phyloP scores from a whole-genome alignment of 2,113 vertebrate genomes.

The Eptesicus fuscus region DNA sequence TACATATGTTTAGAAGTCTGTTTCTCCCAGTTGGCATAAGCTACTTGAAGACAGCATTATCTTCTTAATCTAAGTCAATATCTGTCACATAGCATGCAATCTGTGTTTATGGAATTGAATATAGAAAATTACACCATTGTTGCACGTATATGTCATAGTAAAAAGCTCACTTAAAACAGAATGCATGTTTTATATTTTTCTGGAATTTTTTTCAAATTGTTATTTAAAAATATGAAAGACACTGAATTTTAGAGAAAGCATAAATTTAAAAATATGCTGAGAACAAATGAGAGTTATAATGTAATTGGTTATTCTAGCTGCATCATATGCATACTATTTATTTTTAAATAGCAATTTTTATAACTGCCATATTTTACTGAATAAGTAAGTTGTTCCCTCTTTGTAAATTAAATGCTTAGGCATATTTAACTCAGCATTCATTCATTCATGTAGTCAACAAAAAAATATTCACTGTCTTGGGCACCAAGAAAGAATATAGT shows the following conservation, averaged over 20 bases:
- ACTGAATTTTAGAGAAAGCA: slow-evolving; percentile 21
- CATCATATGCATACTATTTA: neutral
- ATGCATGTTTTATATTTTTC: neutral
- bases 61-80: neutral
- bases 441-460: neutral
- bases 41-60: neutral
- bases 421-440: neutral
- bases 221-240: slow-evolving; percentile 20
- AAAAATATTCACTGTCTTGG: neutral
- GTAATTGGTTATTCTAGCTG: neutral
- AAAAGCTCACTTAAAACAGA: neutral
- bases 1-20: neutral
- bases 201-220: slow-evolving; percentile 14
- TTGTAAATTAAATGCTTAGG: neutral
- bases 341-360: neutral
- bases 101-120: neutral
- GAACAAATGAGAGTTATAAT: neutral
- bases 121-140: neutral
- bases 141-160: neutral
- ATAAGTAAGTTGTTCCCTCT: neutral
- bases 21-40: neutral
- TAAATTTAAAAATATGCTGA: slow-evolving; percentile 1
- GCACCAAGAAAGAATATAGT: neutral
- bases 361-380: neutral
- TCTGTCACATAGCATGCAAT: neutral